These are phyloP conservation scores for Ammodytes dubius DNA, from an alignment of 2,113 vertebrate genomes.

Conservation along the genomic window DNA sequence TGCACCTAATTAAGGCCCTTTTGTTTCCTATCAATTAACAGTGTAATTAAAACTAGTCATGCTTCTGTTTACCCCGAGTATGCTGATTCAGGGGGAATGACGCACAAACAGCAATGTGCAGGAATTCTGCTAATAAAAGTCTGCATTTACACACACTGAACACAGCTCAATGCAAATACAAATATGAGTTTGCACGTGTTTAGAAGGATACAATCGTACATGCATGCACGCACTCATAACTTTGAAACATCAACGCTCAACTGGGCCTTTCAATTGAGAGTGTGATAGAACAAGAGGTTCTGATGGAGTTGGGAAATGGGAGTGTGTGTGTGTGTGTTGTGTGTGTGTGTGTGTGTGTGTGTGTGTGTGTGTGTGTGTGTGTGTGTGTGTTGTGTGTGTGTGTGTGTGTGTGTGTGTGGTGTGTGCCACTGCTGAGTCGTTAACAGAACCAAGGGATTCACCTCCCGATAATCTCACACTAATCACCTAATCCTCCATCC, in stretches of 20 bases:
- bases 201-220: background rate
- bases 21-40: slow-evolving; percentile 97
- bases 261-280: slow-evolving; percentile 40
- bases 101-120: slow-evolving; percentile 47
- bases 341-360: slow-evolving; percentile 21
- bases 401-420: background rate
- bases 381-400: slow-evolving; percentile 26
- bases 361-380: slow-evolving; percentile 4
- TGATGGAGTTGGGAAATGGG: slow-evolving; percentile 48
- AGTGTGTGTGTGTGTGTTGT: slow-evolving; percentile 25
- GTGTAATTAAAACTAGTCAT: slow-evolving; percentile 91
- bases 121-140: slow-evolving; percentile 53
- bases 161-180: background rate
- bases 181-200: background rate
- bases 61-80: slow-evolving; percentile 79
- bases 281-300: slow-evolving; percentile 49
- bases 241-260: slow-evolving; percentile 11
- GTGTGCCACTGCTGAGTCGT: slow-evolving; percentile 51
- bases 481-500: slow-evolving; percentile 74
- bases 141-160: background rate
- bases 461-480: slow-evolving; percentile 71
- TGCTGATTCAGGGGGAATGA: slow-evolving; percentile 79
- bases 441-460: slow-evolving; percentile 72
- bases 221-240: background rate
- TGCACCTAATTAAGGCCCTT: slow-evolving; percentile 94